Percentiles rank a stretch among this genome's conserved stretches.
Evolutionary conservation across 2,113 vertebrate species (phyloP).

Genomic region (Symphodus melops): DNA sequence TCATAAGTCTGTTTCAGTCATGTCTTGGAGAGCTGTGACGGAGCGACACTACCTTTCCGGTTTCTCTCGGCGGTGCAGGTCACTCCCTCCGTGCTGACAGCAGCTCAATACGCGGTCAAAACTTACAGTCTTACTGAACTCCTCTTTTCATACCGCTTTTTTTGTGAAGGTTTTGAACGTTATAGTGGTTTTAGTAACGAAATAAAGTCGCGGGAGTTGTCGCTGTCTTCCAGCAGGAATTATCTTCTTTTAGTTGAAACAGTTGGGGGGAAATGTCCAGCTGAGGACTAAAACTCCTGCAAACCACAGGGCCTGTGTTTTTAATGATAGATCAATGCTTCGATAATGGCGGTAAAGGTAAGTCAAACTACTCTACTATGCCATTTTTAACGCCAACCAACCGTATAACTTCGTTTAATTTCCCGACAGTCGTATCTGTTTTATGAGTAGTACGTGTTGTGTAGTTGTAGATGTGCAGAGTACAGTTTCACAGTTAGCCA

Average conservation of each 20-base stretch:
- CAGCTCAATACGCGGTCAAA: constrained; percentile 44
- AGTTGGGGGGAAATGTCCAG: constrained; percentile 75
- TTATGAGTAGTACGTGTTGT: neutral
- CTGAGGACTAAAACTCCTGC: constrained; percentile 72
- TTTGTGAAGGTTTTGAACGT: constrained; percentile 44
- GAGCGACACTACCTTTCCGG: constrained; percentile 76
- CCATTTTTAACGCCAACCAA: neutral
- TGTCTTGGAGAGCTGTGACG: constrained; percentile 16
- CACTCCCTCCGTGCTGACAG: constrained; percentile 66
- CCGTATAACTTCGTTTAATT: neutral
- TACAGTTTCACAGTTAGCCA: constrained; percentile 17
- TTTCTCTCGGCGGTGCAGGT: constrained; percentile 59
- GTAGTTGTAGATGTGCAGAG: constrained; percentile 7
- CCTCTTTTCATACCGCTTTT: neutral
- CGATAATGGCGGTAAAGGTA: constrained; percentile 84
- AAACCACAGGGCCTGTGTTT: constrained; percentile 69
- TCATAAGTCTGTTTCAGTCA: neutral
- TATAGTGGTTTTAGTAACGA: constrained; percentile 11
- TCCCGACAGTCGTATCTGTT: neutral
- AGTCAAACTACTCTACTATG: constrained; percentile 9
- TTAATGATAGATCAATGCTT: constrained; percentile 78
- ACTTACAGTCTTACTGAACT: constrained; percentile 19
- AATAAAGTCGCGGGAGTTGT: too few relatives aligned
- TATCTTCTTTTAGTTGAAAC: constrained; percentile 46
- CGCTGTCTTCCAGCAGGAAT: constrained; percentile 6